Conservation (phyloP, 2,113 vertebrate species). For the Collichthys lucidus region DNA sequence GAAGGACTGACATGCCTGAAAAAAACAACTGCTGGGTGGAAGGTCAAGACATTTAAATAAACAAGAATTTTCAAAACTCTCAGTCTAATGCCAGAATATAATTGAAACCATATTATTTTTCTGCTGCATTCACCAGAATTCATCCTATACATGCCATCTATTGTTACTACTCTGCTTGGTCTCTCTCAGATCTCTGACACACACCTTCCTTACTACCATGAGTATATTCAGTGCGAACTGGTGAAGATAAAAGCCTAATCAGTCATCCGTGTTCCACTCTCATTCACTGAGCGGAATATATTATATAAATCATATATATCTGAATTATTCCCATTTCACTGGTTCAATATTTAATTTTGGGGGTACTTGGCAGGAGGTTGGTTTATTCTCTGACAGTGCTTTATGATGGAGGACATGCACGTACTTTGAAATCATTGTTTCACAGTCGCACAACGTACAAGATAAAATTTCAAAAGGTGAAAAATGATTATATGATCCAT, state of each 20-base stretch:
- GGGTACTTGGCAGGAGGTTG: slow-evolving; percentile 46
- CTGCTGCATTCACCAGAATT: not conserved
- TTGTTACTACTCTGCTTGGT: not conserved
- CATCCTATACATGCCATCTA: not conserved
- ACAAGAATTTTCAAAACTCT: slow-evolving; percentile 8
- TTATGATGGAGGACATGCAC: slow-evolving; percentile 31
- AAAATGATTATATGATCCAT: slow-evolving; percentile 37
- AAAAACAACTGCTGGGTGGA: slow-evolving; percentile 10
- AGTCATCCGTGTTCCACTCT: slow-evolving; percentile 42
- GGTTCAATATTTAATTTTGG: slow-evolving; percentile 64
- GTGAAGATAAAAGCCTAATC: slow-evolving; percentile 53
- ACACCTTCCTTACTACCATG: not conserved
- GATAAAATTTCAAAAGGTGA: slow-evolving; percentile 23
- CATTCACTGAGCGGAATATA: slow-evolving; percentile 35
- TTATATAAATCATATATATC: slow-evolving; percentile 54
- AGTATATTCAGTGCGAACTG: slow-evolving; percentile 34
- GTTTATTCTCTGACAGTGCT: slow-evolving; percentile 36
- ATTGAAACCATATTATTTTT: not conserved
- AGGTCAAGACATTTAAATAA: slow-evolving; percentile 26
- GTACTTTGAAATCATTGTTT: slow-evolving; percentile 42
- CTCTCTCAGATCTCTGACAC: slow-evolving; percentile 24
- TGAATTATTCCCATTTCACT: slow-evolving; percentile 64
- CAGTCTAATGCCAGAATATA: slow-evolving; percentile 10
- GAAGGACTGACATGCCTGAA: slow-evolving; percentile 4
- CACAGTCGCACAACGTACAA: slow-evolving; percentile 7